Percentiles rank a stretch among this genome's conserved stretches.
These are phyloP conservation scores for Hydrochoerus hydrochaeris DNA, from an alignment of 2,113 vertebrate genomes.

Conservation along the genomic window DNA sequence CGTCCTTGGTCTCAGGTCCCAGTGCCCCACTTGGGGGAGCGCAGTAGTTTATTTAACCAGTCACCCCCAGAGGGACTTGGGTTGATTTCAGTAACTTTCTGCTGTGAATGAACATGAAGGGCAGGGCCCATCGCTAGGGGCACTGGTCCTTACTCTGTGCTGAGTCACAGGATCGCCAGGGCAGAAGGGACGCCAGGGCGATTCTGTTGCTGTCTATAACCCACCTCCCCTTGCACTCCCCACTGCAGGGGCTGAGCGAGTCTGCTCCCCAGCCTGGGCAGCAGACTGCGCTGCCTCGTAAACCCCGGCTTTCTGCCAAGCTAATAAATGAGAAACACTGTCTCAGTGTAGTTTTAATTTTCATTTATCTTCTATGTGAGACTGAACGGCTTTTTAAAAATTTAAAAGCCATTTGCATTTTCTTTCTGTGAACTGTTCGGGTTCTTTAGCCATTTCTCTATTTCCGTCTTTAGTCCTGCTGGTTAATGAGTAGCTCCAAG, in stretches of 20 bases:
- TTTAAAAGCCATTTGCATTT: slow-evolving; percentile 64
- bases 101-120: neutral
- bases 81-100: neutral
- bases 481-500: slow-evolving; percentile 48
- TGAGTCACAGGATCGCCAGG: neutral
- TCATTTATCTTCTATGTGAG: slow-evolving; percentile 67
- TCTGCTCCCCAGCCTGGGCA: slow-evolving; percentile 20
- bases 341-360: slow-evolving; percentile 62
- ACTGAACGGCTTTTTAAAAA: slow-evolving; percentile 61
- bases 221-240: neutral
- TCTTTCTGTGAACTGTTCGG: slow-evolving; percentile 46
- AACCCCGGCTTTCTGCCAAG: slow-evolving; percentile 59
- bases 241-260: neutral
- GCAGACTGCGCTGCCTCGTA: neutral
- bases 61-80: neutral
- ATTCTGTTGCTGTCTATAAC: neutral
- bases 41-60: neutral
- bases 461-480: slow-evolving; percentile 31
- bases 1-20: neutral
- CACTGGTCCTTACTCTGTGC: fast-evolving
- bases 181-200: neutral
- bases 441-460: slow-evolving; percentile 48
- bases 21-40: neutral
- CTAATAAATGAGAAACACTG: slow-evolving; percentile 57
- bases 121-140: neutral